These are phyloP conservation scores for Drosophila ogumai DNA, from an alignment of 1,140 invertebrate genomes.

Conservation along the genomic window DNA sequence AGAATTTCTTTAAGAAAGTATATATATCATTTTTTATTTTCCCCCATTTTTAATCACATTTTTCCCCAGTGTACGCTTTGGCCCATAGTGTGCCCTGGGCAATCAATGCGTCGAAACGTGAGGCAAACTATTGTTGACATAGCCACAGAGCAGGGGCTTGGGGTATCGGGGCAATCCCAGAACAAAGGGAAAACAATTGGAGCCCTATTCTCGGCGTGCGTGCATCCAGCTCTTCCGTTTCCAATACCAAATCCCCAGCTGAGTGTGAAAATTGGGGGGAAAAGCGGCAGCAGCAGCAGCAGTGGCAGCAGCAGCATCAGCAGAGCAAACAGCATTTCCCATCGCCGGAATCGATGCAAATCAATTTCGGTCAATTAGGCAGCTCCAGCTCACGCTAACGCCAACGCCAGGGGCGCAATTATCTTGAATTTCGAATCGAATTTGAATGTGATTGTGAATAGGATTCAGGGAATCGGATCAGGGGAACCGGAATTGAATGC, in stretches of 20 bases:
- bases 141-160: background rate
- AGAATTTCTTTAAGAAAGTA: no score
- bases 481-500: slow-evolving; percentile 26
- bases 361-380: slow-evolving; percentile 80
- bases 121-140: slow-evolving; percentile 53
- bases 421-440: slow-evolving; percentile 42
- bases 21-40: background rate
- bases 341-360: slow-evolving; percentile 60
- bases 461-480: slow-evolving; percentile 4
- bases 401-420: slow-evolving; percentile 56
- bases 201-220: slow-evolving; percentile 36
- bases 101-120: slow-evolving; percentile 52
- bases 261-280: slow-evolving; percentile 33
- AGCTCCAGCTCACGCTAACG: slow-evolving; percentile 20
- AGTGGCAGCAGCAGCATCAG: slow-evolving; percentile 1
- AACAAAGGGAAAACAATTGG: slow-evolving; percentile 77
- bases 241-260: slow-evolving; percentile 26
- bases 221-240: slow-evolving; percentile 47
- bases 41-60: no score
- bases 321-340: slow-evolving; percentile 50
- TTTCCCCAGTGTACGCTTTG: background rate
- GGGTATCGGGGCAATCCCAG: slow-evolving; percentile 5
- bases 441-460: slow-evolving; percentile 32
- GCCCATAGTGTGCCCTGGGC: slow-evolving; percentile 56
- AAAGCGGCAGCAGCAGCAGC: slow-evolving; percentile 2